These are phyloP conservation scores for Sebastiscus albofasciatus DNA, from an alignment of 2,797 vertebrate species.

Conservation along the genomic window DNA sequence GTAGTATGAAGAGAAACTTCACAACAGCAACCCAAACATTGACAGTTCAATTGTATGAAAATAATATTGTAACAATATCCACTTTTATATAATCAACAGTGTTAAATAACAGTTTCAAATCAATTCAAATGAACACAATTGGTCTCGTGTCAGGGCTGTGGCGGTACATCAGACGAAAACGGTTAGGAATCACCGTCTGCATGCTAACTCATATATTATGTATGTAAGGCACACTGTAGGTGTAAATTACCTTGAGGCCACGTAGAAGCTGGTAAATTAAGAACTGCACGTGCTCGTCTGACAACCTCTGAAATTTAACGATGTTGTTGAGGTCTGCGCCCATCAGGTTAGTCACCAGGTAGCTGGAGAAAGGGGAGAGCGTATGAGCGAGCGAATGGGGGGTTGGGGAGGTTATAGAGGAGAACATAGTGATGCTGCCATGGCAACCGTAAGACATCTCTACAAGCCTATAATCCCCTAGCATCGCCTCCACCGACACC, in stretches of 20 bases:
- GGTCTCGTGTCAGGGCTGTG: background rate
- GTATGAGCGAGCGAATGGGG: background rate
- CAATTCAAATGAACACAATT: background rate
- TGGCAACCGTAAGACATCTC: conserved; percentile 60
- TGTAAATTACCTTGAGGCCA: conserved; percentile 89
- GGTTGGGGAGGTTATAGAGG: background rate
- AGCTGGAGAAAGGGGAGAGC: conserved; percentile 78
- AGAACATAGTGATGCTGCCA: conserved; percentile 40
- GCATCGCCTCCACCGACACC: conserved; percentile 1
- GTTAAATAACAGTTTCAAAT: background rate
- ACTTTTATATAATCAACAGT: background rate
- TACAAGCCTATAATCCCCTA: conserved; percentile 20
- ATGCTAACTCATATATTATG: background rate
- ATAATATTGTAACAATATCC: background rate
- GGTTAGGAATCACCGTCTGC: background rate
- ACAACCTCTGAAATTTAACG: conserved; percentile 96
- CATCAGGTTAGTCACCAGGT: conserved; percentile 98
- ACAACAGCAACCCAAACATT: background rate
- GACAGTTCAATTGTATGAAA: background rate
- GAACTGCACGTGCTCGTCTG: conserved; percentile 97
- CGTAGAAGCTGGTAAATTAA: conserved; percentile 97
- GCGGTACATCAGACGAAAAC: background rate
- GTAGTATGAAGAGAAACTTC: background rate
- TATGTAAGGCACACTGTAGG: background rate
- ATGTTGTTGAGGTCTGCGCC: conserved; percentile 98